Base-by-base conservation (phyloP, 2,888 invertebrate genomes). In the Cancer borealis region DNA sequence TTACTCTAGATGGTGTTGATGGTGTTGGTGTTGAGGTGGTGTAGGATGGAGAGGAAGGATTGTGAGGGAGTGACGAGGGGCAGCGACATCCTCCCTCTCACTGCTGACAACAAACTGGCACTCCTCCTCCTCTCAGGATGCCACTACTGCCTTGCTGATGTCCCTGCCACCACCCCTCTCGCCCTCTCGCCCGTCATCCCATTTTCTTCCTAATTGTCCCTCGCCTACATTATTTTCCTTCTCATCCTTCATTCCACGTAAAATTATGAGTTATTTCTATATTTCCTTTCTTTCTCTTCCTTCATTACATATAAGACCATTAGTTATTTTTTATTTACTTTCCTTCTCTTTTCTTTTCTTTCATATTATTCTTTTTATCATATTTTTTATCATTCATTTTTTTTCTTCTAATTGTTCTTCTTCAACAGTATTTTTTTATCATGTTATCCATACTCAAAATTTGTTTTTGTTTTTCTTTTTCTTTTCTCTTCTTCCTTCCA, bases 31-130 rank as follows among this genome's bases (percentile, higher is more conserved):
- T 1, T 54, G 66, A 14, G 66, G 66, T 66, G 66, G n/a, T n/a
- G 73, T 21, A 21, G 54, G 17, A n/a, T 73, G 73, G 73, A 73
- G 73, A 26, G 73, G 26, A 8, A 73, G 73, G 8, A 6, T 30
- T 6, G 79, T 79, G 30, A 79, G 79, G 79, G 79, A 30, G 79
- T 12, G 79, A 14, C 30, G 79, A 17, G 79, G 30, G 79, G 12
- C 79, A 79, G 12, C 30, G 79, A 79, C 79, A 79, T 79, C 79
- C 79, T 79, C 79, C 79, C 79, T 79, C 79, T 79, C 79, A 79
- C 79, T 8, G 79, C 79, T 12, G 10, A 79, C 79, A 30, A 79
- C 79, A 79, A 26, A 79, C 79, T 79, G 79, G 79, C 79, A 30
- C 79, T 79, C 88, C 47, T 4, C 46, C 47, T 21, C 46, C 5